Evolutionary conservation across 2,888 invertebrate species (phyloP).

Genomic region (Cerastis rubricosa): DNA sequence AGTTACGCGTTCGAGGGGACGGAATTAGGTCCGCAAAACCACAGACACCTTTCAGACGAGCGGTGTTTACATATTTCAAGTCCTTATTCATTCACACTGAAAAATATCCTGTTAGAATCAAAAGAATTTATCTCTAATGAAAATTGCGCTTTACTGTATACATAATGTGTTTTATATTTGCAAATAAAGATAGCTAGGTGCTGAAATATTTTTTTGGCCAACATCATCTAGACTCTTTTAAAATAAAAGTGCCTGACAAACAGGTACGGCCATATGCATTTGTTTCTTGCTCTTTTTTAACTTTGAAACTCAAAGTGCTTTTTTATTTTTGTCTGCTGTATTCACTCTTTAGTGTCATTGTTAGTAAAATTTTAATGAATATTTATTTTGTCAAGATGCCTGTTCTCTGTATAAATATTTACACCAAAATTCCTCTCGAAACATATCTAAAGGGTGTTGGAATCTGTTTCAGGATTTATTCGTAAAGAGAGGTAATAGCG

Average conservation of each 20-base stretch:
- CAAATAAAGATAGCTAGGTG: neutral
- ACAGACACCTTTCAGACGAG: conserved; percentile 46
- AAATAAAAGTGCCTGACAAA: conserved; percentile 35
- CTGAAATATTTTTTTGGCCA: neutral
- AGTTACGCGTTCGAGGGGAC: conserved; percentile 75
- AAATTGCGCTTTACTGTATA: neutral
- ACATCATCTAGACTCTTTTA: neutral
- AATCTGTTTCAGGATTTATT: conserved; percentile 81
- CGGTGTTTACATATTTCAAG: conserved; percentile 48
- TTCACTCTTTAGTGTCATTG: conserved; percentile 30
- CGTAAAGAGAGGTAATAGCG: conserved; percentile 87
- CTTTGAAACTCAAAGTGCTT: conserved; percentile 20
- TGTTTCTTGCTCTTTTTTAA: conserved; percentile 34
- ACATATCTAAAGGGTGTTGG: conserved; percentile 36
- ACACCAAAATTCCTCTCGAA: conserved; percentile 7
- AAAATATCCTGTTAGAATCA: neutral
- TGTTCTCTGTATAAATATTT: conserved; percentile 30
- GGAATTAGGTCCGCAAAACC: conserved; percentile 71
- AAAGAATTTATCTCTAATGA: neutral
- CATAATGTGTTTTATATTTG: neutral
- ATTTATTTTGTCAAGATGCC: conserved; percentile 9
- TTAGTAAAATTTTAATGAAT: conserved; percentile 18
- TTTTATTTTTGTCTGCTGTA: conserved; percentile 45
- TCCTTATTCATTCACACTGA: conserved; percentile 7
- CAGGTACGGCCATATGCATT: conserved; percentile 34